A percentile compares a stretch with the other conserved stretches of the same genome.
Evolutionary conservation across 2,113 vertebrate genomes (phyloP).

Genomic region (Lycaon pictus): DNA sequence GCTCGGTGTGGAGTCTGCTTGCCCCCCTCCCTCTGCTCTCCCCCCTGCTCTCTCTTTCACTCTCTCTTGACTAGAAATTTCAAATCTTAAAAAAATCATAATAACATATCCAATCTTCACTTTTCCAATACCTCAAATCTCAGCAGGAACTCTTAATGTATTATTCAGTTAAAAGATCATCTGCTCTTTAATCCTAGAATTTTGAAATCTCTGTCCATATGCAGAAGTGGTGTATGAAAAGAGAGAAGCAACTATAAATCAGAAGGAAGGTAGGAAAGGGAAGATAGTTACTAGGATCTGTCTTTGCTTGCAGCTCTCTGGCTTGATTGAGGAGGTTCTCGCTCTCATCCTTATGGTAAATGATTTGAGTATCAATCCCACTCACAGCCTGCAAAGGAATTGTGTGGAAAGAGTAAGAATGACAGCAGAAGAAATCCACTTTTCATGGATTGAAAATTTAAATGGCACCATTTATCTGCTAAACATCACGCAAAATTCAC

Average conservation of each 20-base stretch:
- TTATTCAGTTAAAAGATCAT: conserved; percentile 48
- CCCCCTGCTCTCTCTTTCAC: background rate
- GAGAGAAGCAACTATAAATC: conserved; percentile 12
- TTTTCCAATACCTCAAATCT: conserved; percentile 46
- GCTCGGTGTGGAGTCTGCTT: background rate
- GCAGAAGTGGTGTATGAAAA: background rate
- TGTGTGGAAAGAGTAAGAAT: conserved; percentile 67
- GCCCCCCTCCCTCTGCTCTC: background rate
- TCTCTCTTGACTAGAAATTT: background rate
- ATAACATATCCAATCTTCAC: background rate
- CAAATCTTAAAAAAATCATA: background rate
- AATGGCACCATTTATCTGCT: background rate
- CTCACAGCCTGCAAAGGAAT: conserved; percentile 88
- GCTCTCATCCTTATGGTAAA: conserved; percentile 90
- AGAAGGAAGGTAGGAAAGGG: conserved; percentile 51
- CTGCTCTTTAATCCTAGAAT: conserved; percentile 62
- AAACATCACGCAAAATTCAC: conserved; percentile 52
- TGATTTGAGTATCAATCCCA: conserved; percentile 91
- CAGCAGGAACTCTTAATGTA: background rate
- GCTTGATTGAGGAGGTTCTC: conserved; percentile 90
- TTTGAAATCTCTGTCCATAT: conserved; percentile 54
- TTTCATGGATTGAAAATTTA: background rate
- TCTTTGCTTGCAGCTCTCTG: conserved; percentile 86
- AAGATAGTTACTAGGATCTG: conserved; percentile 88
- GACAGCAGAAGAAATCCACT: background rate